Percentiles rank a stretch among this genome's conserved stretches.
Conservation (phyloP, 2,797 vertebrate species). For the Danio aesculapii region DNA sequence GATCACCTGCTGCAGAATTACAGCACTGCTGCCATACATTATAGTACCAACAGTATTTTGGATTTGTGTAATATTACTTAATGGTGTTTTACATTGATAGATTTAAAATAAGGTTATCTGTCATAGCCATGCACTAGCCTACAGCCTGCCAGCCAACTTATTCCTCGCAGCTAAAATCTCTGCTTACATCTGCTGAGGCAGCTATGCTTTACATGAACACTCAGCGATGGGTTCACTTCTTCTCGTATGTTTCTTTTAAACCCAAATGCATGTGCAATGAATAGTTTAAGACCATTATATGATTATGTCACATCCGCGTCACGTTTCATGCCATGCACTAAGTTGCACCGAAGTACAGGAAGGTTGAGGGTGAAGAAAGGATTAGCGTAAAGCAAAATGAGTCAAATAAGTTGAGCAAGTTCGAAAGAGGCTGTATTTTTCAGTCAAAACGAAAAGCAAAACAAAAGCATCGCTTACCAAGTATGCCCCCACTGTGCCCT, state of each 20-base stretch:
- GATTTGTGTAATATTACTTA: background rate
- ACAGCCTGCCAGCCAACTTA: conserved; percentile 1
- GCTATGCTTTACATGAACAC: background rate
- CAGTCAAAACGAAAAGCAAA: conserved; percentile 15
- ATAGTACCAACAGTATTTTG: background rate
- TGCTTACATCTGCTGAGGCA: conserved; percentile 1
- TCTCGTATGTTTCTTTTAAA: background rate
- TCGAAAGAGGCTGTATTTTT: background rate
- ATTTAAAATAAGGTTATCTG: background rate
- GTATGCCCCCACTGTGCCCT: conserved; percentile 97
- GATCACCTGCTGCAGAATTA: background rate
- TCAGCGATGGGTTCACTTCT: background rate
- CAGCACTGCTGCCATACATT: background rate
- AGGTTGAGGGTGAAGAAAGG: background rate
- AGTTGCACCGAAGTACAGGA: background rate
- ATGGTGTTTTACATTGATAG: background rate
- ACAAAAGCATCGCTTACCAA: conserved; percentile 79
- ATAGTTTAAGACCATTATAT: conserved; percentile 7
- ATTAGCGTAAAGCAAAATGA: background rate
- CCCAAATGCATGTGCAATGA: background rate
- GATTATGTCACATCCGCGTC: conserved; percentile 40
- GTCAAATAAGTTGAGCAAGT: background rate
- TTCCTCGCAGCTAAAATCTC: conserved; percentile 19
- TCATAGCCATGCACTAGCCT: background rate
- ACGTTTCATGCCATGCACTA: conserved; percentile 31